These are phyloP conservation scores for Temnothorax ravouxi DNA, from an alignment of 2,888 invertebrate genomes.

Conservation along the genomic window DNA sequence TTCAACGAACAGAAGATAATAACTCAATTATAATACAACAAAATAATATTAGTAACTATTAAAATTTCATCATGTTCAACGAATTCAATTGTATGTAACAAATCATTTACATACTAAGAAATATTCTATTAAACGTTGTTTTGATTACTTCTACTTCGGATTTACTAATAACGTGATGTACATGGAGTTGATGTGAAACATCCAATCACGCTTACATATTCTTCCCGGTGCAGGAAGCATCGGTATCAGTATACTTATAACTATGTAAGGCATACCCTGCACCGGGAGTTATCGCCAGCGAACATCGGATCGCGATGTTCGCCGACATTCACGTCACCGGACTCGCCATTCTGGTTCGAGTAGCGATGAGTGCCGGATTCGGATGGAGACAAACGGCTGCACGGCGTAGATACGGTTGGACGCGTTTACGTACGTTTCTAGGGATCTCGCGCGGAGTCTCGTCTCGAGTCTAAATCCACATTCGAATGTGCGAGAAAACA, in stretches of 20 bases:
- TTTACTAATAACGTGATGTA: slow-evolving; percentile 4
- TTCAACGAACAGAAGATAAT: neutral
- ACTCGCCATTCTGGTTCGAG: slow-evolving; percentile 68
- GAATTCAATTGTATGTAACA: neutral
- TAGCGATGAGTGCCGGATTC: slow-evolving; percentile 34
- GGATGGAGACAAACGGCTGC: slow-evolving; percentile 75
- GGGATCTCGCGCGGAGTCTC: slow-evolving; percentile 81
- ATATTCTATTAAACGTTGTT: neutral
- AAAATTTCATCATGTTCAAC: neutral
- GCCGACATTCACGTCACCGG: slow-evolving; percentile 53
- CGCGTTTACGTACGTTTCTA: slow-evolving; percentile 72
- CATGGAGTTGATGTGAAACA: neutral
- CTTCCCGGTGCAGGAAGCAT: slow-evolving; percentile 12
- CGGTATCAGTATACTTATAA: slow-evolving; percentile 2
- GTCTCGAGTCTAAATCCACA: slow-evolving; percentile 85
- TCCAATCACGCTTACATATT: slow-evolving; percentile 33
- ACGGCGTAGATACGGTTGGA: slow-evolving; percentile 60
- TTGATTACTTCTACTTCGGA: neutral
- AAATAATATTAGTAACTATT: neutral
- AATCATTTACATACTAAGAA: neutral
- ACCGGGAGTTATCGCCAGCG: slow-evolving; percentile 30
- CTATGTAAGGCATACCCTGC: neutral
- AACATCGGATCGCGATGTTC: slow-evolving; percentile 54
- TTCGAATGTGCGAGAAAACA: slow-evolving; percentile 86
- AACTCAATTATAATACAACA: neutral